phyloP scores from a whole-genome alignment of 2,888 invertebrate species.

The Caenorhabditis auriculariae region DNA sequence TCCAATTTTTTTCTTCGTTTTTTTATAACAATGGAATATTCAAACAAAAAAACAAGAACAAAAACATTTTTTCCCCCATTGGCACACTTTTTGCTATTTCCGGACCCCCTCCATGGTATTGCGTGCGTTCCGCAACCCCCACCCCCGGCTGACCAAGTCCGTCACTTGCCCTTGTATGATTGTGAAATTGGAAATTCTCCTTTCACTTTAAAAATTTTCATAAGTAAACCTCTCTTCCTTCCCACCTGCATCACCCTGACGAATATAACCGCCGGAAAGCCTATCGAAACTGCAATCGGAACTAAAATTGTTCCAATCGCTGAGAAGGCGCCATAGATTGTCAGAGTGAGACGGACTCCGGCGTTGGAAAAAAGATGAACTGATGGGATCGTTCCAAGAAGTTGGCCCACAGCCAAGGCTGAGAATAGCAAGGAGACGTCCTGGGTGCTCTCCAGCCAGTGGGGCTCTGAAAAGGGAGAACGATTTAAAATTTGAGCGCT shows the following conservation, averaged over 20 bases:
- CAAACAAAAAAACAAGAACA: too few relatives aligned
- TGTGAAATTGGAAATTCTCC: too few relatives aligned
- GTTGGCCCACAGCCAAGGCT: constrained; percentile 34
- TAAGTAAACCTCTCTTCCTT: too few relatives aligned
- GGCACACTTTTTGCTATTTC: too few relatives aligned
- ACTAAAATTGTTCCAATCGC: constrained; percentile 22
- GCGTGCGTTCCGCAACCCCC: too few relatives aligned
- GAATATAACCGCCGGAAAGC: constrained; percentile 21
- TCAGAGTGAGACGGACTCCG: constrained; percentile 26
- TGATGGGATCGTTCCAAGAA: constrained; percentile 31
- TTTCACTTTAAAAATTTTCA: too few relatives aligned
- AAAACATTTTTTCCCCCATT: too few relatives aligned
- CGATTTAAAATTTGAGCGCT: not conserved
- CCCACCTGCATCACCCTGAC: constrained; percentile 20
- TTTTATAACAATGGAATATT: too few relatives aligned
- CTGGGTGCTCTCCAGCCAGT: constrained; percentile 33
- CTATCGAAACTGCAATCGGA: constrained; percentile 24
- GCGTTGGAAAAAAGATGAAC: constrained; percentile 15
- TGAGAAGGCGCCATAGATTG: constrained; percentile 25
- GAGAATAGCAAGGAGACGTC: constrained; percentile 33
- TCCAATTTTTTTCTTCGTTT: too few relatives aligned
- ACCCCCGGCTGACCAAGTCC: too few relatives aligned
- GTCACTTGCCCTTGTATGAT: too few relatives aligned
- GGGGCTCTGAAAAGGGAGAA: constrained; percentile 2
- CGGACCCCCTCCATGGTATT: too few relatives aligned